Conservation (phyloP, 2,113 vertebrate genomes). For the Malurus cyaneus region DNA sequence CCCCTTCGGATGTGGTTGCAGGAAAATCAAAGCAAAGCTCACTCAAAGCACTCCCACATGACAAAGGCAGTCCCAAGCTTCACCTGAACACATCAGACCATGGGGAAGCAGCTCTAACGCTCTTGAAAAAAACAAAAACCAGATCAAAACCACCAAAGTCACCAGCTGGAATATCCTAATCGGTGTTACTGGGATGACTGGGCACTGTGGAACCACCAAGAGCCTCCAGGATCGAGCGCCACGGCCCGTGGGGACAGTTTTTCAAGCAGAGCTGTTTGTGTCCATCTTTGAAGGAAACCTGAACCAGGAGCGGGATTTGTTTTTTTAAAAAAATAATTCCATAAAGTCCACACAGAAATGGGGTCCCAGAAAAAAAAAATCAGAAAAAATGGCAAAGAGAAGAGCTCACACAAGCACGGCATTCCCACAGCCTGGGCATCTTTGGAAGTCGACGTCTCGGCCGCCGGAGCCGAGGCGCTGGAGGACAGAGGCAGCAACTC, state of each 20-base stretch:
- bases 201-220: neutral
- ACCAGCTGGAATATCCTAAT: neutral
- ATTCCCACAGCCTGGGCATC: neutral
- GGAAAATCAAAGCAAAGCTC: constrained; percentile 50
- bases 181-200: neutral
- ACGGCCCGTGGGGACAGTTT: neutral
- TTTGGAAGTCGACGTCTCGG: constrained; percentile 28
- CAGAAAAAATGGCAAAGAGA: neutral
- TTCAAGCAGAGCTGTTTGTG: neutral
- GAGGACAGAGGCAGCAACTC: neutral
- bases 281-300: neutral
- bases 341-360: neutral
- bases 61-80: constrained; percentile 24
- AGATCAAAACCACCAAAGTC: neutral
- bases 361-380: neutral
- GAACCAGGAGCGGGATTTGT: neutral
- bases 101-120: neutral
- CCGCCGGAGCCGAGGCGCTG: neutral
- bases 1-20: neutral
- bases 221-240: neutral
- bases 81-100: neutral
- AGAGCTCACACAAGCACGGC: neutral
- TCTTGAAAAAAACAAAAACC: neutral
- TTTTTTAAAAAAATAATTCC: neutral
- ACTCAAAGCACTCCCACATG: constrained; percentile 8